Evolutionary conservation across 2,888 invertebrate genomes (phyloP).

Genomic region (Xestoiulus laeticollis): DNA sequence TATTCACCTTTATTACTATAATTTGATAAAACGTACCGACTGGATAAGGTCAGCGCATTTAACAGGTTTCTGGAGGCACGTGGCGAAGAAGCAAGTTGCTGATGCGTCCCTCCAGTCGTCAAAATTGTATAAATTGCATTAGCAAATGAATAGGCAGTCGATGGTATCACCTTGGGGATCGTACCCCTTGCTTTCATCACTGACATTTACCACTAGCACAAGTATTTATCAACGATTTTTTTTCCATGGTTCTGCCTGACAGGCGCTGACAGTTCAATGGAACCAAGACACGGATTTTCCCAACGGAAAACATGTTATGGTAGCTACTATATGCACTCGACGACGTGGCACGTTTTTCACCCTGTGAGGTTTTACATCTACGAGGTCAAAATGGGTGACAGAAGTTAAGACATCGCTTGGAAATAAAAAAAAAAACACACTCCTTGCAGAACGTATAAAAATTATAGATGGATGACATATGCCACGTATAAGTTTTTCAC

Average conservation of each 20-base stretch:
- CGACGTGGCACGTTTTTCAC: background rate
- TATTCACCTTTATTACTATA: constrained; percentile 43
- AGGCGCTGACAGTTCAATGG: constrained; percentile 24
- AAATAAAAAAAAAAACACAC: too few species aligned
- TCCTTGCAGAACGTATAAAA: too few species aligned
- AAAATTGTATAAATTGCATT: background rate
- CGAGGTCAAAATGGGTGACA: too few species aligned
- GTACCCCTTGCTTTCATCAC: background rate
- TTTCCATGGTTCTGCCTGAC: background rate
- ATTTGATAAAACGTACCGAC: constrained; percentile 15
- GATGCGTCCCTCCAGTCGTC: constrained; percentile 7
- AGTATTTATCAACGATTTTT: background rate
- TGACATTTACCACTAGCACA: background rate
- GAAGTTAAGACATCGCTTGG: too few species aligned
- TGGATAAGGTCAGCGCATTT: background rate
- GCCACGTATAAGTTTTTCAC: too few species aligned
- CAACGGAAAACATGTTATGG: background rate
- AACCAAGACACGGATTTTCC: background rate
- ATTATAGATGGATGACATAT: too few species aligned
- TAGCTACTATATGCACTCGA: background rate
- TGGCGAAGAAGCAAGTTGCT: background rate
- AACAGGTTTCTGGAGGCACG: constrained; percentile 22
- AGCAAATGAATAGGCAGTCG: constrained; percentile 10
- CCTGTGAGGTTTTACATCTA: too few species aligned
- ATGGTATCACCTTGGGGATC: constrained; percentile 13